phyloP scores from a whole-genome alignment of 2,888 invertebrate genomes.

The Ganaspis brasiliensis region DNA sequence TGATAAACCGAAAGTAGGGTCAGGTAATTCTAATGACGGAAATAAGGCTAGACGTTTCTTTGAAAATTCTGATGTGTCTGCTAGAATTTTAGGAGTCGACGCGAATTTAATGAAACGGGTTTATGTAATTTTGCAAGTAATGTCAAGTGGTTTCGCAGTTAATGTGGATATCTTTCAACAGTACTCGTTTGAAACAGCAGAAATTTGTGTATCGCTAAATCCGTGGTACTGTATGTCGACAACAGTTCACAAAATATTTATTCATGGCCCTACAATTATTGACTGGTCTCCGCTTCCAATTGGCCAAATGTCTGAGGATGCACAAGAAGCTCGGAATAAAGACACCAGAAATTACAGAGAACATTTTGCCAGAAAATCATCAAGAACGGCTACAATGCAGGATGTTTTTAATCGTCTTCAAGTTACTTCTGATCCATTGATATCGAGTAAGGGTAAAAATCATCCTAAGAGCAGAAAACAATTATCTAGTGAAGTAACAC shows the following conservation, averaged over 20 bases:
- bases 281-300: constrained; percentile 35
- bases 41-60: constrained; percentile 54
- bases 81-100: constrained; percentile 46
- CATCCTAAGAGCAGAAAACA: constrained; percentile 1
- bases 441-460: constrained; percentile 29
- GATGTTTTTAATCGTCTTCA: constrained; percentile 48
- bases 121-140: constrained; percentile 50
- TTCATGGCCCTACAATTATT: background rate
- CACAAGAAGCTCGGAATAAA: constrained; percentile 45
- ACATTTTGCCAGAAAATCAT: constrained; percentile 42
- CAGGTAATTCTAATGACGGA: constrained; percentile 1
- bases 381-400: constrained; percentile 44
- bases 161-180: constrained; percentile 13
- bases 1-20: constrained; percentile 20
- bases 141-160: constrained; percentile 23
- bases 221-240: constrained; percentile 21
- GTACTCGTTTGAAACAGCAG: background rate
- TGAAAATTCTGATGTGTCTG: constrained; percentile 42
- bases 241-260: constrained; percentile 1
- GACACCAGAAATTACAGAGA: constrained; percentile 43
- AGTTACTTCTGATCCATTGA: constrained; percentile 42
- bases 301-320: constrained; percentile 48
- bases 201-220: constrained; percentile 6
- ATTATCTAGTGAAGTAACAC: background rate
- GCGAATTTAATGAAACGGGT: constrained; percentile 46